Evolutionary conservation across 2,888 invertebrate species (phyloP).

Genomic region (Hirtodrosophila alboralis): DNA sequence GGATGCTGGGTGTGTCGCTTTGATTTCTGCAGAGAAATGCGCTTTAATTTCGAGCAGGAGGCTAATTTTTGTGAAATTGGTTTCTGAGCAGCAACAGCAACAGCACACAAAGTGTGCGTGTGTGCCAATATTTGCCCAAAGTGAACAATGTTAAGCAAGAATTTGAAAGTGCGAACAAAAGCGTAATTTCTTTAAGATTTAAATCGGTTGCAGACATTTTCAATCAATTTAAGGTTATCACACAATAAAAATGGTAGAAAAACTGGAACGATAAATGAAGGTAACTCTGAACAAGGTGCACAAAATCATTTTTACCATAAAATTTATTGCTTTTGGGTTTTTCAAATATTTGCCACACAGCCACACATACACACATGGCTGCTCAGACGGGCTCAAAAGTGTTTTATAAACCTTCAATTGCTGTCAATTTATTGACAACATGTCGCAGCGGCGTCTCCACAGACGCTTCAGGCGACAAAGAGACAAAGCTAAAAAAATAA

Average conservation of each 20-base stretch:
- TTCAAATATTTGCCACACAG: constrained; percentile 52
- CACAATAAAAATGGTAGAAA: constrained; percentile 10
- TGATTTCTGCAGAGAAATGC: constrained; percentile 60
- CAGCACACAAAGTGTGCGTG: constrained; percentile 6
- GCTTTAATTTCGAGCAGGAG: constrained; percentile 67
- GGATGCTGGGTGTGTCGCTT: constrained; percentile 33
- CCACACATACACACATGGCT: constrained; percentile 18
- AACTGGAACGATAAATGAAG: constrained; percentile 28
- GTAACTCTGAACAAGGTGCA: constrained; percentile 50
- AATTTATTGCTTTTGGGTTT: constrained; percentile 74
- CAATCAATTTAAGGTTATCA: constrained; percentile 70
- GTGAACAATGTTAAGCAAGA: constrained; percentile 1
- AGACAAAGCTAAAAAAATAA: constrained; percentile 24
- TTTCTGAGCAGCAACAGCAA: constrained; percentile 28
- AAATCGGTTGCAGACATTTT: constrained; percentile 26
- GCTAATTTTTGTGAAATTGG: constrained; percentile 67
- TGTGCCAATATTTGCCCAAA: constrained; percentile 13
- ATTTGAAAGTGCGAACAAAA: not conserved
- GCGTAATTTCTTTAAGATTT: constrained; percentile 33
- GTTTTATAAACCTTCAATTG: constrained; percentile 79
- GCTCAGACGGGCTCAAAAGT: constrained; percentile 58
- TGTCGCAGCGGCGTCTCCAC: constrained; percentile 63
- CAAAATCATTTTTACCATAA: constrained; percentile 73
- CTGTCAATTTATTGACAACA: constrained; percentile 81
- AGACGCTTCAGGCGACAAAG: constrained; percentile 52